Conservation (phyloP, 2,113 vertebrate genomes). For the Pleuronectes platessa region DNA sequence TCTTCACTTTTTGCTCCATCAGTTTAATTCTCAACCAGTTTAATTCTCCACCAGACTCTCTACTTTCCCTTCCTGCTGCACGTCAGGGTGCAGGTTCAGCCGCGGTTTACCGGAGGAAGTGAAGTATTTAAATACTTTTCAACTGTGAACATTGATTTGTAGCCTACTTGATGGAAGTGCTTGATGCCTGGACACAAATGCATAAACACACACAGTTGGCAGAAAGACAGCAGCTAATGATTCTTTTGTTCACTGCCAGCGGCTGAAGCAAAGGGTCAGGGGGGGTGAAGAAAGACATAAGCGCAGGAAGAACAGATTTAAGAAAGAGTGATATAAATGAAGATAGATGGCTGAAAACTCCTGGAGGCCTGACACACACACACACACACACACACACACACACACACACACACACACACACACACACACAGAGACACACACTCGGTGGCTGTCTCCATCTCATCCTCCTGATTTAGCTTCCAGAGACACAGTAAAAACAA, state of each 20-base stretch:
- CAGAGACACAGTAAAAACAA: neutral
- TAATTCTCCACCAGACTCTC: neutral
- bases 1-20: conserved; percentile 8
- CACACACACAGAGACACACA: too few relatives aligned
- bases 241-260: conserved; percentile 48
- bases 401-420: too few relatives aligned
- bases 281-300: neutral
- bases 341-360: conserved; percentile 34
- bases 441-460: neutral
- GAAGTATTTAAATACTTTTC: conserved; percentile 37
- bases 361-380: conserved; percentile 6
- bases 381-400: too few relatives aligned
- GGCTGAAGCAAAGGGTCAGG: conserved; percentile 22
- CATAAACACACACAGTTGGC: conserved; percentile 34
- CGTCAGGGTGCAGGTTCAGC: conserved; percentile 32
- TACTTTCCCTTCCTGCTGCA: neutral
- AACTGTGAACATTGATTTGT: conserved; percentile 52
- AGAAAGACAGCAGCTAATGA: conserved; percentile 43
- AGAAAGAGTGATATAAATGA: conserved; percentile 33
- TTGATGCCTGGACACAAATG: conserved; percentile 29
- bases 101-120: conserved; percentile 26
- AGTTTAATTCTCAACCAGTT: neutral
- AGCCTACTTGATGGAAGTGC: conserved; percentile 38
- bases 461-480: conserved; percentile 26
- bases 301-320: conserved; percentile 20